Conservation (phyloP, 2,113 vertebrate genomes). For the Rhineura floridana region DNA sequence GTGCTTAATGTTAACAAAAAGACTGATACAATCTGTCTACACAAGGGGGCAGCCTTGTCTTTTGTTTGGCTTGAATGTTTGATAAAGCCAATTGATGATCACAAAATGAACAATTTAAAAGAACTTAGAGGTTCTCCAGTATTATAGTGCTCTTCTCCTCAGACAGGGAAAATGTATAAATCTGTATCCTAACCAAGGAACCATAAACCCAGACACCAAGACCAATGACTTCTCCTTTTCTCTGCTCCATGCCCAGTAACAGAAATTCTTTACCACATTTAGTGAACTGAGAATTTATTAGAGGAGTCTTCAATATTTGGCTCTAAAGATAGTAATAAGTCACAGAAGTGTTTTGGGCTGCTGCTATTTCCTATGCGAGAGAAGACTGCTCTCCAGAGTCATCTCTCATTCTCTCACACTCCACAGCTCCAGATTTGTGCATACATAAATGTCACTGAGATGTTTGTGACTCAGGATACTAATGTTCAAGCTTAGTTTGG, state of each 20-base stretch:
- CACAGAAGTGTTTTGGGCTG: not conserved
- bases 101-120: not conserved
- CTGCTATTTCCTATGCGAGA: not conserved
- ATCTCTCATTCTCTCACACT: not conserved
- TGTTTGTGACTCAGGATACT: not conserved
- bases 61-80: not conserved
- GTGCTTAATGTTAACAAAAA: not conserved
- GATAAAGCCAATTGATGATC: not conserved
- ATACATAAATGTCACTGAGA: not conserved
- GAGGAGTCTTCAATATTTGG: not conserved
- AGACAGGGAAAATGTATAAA: not conserved
- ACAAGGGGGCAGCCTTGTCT: slow-evolving; percentile 25
- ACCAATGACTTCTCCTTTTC: not conserved
- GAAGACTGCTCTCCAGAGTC: too few species aligned
- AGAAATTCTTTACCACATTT: not conserved
- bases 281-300: not conserved
- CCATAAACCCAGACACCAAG: not conserved
- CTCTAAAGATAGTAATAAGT: not conserved
- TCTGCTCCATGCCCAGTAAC: not conserved
- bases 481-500: not conserved
- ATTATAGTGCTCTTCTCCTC: not conserved
- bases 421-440: not conserved
- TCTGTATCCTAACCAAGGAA: not conserved
- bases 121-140: not conserved
- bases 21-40: not conserved